Evolutionary conservation across 1,140 invertebrate species (phyloP).

Genomic region (Aphidius ervi): DNA sequence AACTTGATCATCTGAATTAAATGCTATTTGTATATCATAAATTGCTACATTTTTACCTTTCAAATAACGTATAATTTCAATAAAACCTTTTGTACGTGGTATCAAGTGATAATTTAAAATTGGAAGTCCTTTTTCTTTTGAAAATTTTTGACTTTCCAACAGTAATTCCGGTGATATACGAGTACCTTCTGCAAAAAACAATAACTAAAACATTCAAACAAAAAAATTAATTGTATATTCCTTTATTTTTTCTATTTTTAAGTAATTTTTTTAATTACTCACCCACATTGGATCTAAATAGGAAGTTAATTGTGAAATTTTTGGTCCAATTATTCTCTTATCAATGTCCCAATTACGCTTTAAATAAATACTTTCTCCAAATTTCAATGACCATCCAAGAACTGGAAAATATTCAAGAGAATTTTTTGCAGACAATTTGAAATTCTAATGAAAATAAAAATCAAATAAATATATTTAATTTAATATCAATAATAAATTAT

Average conservation of each 20-base stretch:
- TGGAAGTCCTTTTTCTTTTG: conserved; percentile 78
- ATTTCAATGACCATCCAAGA: conserved; percentile 92
- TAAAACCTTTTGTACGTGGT: conserved; percentile 90
- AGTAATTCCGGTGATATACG: conserved; percentile 86
- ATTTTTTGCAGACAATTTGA: conserved; percentile 93
- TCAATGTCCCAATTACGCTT: conserved; percentile 90
- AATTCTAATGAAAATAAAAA: conserved; percentile 64
- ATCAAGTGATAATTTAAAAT: conserved; percentile 84
- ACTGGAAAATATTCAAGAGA: conserved; percentile 85
- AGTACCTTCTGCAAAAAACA: conserved; percentile 93
- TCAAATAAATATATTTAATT: conserved; percentile 21
- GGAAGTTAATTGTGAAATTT: conserved; percentile 76
- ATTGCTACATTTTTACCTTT: conserved; percentile 75
- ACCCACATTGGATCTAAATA: conserved; percentile 88
- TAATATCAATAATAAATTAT: conserved; percentile 11
- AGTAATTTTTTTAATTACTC: conserved; percentile 35
- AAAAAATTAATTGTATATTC: neutral
- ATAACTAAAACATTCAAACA: conserved; percentile 58
- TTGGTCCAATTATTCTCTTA: conserved; percentile 71
- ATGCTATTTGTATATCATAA: conserved; percentile 80
- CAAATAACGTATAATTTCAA: conserved; percentile 67
- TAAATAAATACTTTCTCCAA: conserved; percentile 88
- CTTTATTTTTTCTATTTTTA: no score
- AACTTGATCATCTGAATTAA: conserved; percentile 62
- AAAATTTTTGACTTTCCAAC: conserved; percentile 82